A percentile compares a stretch with the other conserved stretches of the same genome.
phyloP scores from a whole-genome alignment of 2,888 invertebrate genomes.

The Sphaerophoria rueppellii region DNA sequence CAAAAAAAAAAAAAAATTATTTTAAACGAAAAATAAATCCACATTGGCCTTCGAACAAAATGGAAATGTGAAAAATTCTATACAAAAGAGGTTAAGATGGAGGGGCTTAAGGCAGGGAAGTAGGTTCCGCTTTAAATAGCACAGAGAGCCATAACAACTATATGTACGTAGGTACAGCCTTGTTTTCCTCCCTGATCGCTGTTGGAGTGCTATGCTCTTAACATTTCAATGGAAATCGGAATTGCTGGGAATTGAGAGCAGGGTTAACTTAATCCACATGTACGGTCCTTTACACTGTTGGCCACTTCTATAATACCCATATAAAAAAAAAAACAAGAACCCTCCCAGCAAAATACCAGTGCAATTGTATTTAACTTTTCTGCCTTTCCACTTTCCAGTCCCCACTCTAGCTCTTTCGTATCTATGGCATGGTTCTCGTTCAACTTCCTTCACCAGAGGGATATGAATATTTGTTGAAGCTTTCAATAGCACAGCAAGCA shows the following conservation, averaged over 20 bases:
- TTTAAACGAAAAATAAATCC: constrained; percentile 35
- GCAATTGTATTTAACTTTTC: constrained; percentile 57
- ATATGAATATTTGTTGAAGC: constrained; percentile 57
- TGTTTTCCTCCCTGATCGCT: constrained; percentile 22
- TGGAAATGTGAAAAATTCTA: constrained; percentile 52
- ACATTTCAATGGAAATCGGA: constrained; percentile 69
- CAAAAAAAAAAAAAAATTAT: constrained; percentile 3
- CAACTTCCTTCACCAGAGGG: constrained; percentile 31
- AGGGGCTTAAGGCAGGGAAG: neutral
- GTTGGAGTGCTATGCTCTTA: constrained; percentile 49
- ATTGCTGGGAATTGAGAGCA: constrained; percentile 70
- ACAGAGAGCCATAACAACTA: constrained; percentile 42
- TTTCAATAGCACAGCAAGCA: constrained; percentile 10
- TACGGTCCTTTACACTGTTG: constrained; percentile 21
- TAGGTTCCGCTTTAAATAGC: constrained; percentile 19
- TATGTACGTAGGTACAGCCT: neutral
- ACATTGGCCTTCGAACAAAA: constrained; percentile 65
- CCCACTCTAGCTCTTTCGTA: constrained; percentile 5
- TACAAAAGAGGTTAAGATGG: constrained; percentile 54
- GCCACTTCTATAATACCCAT: neutral
- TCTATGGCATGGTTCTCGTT: constrained; percentile 29
- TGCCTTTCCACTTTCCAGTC: neutral
- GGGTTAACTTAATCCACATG: constrained; percentile 67
- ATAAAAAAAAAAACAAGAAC: neutral
- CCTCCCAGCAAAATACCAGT: constrained; percentile 31